These are phyloP conservation scores for Doryteuthis pealeii DNA, from an alignment of 1,140 invertebrate species.

Conservation along the genomic window DNA sequence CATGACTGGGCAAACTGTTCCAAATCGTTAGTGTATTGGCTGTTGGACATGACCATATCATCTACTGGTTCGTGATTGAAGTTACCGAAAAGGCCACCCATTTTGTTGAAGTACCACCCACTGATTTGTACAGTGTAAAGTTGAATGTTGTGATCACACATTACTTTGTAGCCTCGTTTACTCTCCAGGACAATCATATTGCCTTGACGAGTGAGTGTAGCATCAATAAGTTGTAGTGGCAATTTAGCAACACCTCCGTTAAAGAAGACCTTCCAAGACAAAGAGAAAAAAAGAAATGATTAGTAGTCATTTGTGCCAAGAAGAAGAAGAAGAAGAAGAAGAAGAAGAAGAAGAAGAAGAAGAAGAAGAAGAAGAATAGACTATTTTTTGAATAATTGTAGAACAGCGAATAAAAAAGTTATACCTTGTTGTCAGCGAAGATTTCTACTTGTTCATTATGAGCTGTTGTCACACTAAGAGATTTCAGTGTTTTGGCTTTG, in stretches of 20 bases:
- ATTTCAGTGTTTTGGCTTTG: neutral
- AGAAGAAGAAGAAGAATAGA: neutral
- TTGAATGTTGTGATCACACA: constrained; percentile 43
- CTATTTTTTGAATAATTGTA: too few relatives aligned
- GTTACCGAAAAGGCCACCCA: constrained; percentile 80
- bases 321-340: too few relatives aligned
- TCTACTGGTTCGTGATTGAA: constrained; percentile 82
- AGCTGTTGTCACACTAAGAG: too few relatives aligned
- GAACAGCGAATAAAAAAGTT: too few relatives aligned
- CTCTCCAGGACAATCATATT: constrained; percentile 55
- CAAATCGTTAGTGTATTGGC: constrained; percentile 53
- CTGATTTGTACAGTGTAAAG: constrained; percentile 51
- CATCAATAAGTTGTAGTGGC: constrained; percentile 68
- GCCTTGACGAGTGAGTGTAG: constrained; percentile 53
- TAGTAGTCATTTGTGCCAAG: neutral
- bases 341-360: too few relatives aligned
- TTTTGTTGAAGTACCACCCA: constrained; percentile 71
- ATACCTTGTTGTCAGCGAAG: too few relatives aligned
- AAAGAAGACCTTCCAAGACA: constrained; percentile 59
- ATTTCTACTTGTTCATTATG: too few relatives aligned
- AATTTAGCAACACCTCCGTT: constrained; percentile 59
- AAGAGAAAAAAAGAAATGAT: neutral
- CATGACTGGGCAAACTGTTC: constrained; percentile 38
- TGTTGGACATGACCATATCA: constrained; percentile 70
- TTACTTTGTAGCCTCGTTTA: neutral